Base-by-base conservation (phyloP, 2,888 invertebrate genomes). In the Xestia ashworthii region DNA sequence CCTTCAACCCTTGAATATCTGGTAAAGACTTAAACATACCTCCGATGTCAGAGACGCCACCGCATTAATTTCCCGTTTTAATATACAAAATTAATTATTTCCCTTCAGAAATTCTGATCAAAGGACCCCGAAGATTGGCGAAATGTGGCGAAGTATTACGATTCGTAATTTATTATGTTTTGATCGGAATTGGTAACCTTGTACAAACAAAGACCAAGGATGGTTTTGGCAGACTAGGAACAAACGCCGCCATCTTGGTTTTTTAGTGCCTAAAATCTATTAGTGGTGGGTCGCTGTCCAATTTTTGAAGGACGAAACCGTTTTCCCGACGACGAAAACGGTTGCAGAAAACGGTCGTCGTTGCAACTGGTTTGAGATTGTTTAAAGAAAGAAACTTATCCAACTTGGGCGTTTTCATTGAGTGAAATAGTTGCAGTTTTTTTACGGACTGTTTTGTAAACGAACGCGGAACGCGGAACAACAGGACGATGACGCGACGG, bases 41-140 rank as follows among this genome's bases (percentile, higher is more conserved):
- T 44, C 62, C 58, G 82, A 74, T 80, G 81, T 68, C 62, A 76
- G 65, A 73, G 60, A 79, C 79, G 69, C 67, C 70, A 78, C 84
- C 82, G 87, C 76, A 81, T 83, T 81, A 84, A 87, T 87, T 80
- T 80, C 65, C 75, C 64, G 81, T 80, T 85, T 85, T 83, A 85
- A 85, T 87, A 74, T 71, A 75, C 76, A 76, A 85, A 83, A 80
- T 81, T 83, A 87, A 87, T 87, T 86, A 81, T 85, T 85, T 87
- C 78, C 74, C 78, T 78, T 64, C 50, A 79, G 84, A 73, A 78
- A 84, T 66, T 72, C 62, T 76, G 82, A 80, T 88, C 81, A 87
- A 86, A 87, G 48, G 72, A 64, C 19, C 41, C 53, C 83, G 73
- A 81, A 75, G 22, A 78, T 77, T 75, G 50, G 66, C 74, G 65